Evolutionary conservation across 1,140 invertebrate genomes (phyloP).

Genomic region (Formica selysi): DNA sequence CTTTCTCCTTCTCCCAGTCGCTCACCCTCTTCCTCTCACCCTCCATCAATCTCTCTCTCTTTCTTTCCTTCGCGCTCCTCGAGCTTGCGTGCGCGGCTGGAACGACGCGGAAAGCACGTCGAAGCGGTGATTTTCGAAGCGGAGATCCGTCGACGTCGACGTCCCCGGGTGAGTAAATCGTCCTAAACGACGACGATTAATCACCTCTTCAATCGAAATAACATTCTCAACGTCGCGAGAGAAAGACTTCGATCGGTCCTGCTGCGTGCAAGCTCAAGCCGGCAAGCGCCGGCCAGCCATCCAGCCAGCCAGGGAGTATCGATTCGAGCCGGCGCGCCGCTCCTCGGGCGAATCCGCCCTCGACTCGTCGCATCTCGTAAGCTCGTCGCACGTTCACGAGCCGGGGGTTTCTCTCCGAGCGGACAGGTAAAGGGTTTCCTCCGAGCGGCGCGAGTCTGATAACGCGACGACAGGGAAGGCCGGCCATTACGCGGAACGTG

Average conservation of each 20-base stretch:
- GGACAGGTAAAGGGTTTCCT: neutral
- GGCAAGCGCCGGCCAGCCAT: slow-evolving; percentile 17
- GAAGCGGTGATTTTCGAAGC: slow-evolving; percentile 58
- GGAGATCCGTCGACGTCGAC: slow-evolving; percentile 31
- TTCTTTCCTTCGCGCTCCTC: slow-evolving; percentile 12
- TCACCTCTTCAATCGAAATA: no score
- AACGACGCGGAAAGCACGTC: slow-evolving; percentile 42
- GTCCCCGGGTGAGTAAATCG: slow-evolving; percentile 60
- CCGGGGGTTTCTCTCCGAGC: neutral
- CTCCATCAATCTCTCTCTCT: slow-evolving; percentile 6
- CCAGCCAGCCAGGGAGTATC: slow-evolving; percentile 58
- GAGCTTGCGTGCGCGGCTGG: slow-evolving; percentile 64
- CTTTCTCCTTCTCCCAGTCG: slow-evolving; percentile 48
- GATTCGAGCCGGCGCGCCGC: slow-evolving; percentile 69
- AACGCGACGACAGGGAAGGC: neutral
- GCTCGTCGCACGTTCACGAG: slow-evolving; percentile 24
- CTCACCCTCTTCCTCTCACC: slow-evolving; percentile 1
- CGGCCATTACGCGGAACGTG: neutral
- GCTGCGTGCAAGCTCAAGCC: slow-evolving; percentile 28
- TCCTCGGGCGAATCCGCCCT: slow-evolving; percentile 61
- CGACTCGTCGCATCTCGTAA: slow-evolving; percentile 30
- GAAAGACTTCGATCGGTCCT: slow-evolving; percentile 14
- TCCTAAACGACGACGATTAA: neutral
- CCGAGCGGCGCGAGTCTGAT: neutral
- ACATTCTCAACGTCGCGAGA: no score